These are phyloP conservation scores for Pterocles orientalis DNA, from an alignment of 2,113 vertebrate genomes.

Conservation along the genomic window DNA sequence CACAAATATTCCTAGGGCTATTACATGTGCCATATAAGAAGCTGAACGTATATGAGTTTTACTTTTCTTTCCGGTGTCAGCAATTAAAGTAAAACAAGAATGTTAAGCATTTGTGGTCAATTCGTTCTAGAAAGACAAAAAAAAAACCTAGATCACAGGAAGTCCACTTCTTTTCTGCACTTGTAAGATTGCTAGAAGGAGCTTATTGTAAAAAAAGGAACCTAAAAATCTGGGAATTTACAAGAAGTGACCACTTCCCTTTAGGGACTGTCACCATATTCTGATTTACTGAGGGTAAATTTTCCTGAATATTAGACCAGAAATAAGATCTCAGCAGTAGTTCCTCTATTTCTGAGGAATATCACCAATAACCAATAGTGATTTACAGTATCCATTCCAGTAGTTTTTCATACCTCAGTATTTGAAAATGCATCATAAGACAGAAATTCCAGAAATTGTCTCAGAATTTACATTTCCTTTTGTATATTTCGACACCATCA, in stretches of 20 bases:
- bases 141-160: neutral
- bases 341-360: constrained; percentile 11
- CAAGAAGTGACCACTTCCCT: constrained; percentile 48
- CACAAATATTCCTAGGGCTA: neutral
- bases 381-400: neutral
- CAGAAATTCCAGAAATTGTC: neutral
- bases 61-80: neutral
- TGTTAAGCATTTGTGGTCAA: neutral
- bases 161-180: neutral
- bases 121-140: neutral
- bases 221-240: constrained; percentile 24
- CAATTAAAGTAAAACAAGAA: constrained; percentile 12
- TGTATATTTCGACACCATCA: neutral
- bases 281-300: neutral
- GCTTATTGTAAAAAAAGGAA: constrained; percentile 40
- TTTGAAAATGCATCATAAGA: neutral
- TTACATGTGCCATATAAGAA: neutral
- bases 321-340: neutral
- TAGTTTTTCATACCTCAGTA: neutral
- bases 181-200: constrained; percentile 52
- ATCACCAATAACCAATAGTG: neutral
- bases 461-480: neutral
- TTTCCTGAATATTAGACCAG: neutral
- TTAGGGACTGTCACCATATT: constrained; percentile 21
- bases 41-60: neutral